Conservation (phyloP, 2,888 invertebrate species). For the Acleris literana region DNA sequence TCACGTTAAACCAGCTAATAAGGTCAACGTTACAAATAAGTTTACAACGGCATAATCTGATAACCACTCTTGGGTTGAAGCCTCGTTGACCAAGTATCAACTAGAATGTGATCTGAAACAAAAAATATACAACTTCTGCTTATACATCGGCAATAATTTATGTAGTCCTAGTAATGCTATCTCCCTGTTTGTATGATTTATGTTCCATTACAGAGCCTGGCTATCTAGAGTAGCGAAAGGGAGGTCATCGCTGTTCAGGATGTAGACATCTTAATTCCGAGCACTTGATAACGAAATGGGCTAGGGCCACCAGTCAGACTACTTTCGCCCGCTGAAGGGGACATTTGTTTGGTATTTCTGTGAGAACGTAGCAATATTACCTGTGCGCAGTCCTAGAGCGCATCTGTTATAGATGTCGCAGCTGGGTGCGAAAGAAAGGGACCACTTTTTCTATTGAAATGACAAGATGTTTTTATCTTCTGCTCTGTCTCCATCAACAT, state of each 20-base stretch:
- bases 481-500: conserved; percentile 12
- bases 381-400: conserved; percentile 11
- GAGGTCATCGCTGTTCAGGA: conserved; percentile 66
- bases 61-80: conserved; percentile 21
- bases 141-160: conserved; percentile 43
- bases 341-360: conserved; percentile 22
- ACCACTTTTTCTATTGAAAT: conserved; percentile 13
- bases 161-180: conserved; percentile 47
- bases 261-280: conserved; percentile 69
- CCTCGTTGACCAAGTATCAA: conserved; percentile 25
- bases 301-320: conserved; percentile 33
- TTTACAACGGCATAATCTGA: conserved; percentile 22
- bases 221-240: conserved; percentile 57
- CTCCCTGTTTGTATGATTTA: conserved; percentile 60
- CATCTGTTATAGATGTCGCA: conserved; percentile 31
- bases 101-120: conserved; percentile 15
- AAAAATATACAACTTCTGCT: conserved; percentile 23
- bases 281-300: conserved; percentile 47
- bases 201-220: conserved; percentile 48
- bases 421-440: conserved; percentile 29
- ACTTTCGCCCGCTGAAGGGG: conserved; percentile 22
- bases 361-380: conserved; percentile 9
- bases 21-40: conserved; percentile 49
- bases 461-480: conserved; percentile 13
- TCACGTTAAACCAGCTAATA: conserved; percentile 72